These are phyloP conservation scores for Automeris io DNA, from an alignment of 2,888 invertebrate genomes.

Conservation along the genomic window DNA sequence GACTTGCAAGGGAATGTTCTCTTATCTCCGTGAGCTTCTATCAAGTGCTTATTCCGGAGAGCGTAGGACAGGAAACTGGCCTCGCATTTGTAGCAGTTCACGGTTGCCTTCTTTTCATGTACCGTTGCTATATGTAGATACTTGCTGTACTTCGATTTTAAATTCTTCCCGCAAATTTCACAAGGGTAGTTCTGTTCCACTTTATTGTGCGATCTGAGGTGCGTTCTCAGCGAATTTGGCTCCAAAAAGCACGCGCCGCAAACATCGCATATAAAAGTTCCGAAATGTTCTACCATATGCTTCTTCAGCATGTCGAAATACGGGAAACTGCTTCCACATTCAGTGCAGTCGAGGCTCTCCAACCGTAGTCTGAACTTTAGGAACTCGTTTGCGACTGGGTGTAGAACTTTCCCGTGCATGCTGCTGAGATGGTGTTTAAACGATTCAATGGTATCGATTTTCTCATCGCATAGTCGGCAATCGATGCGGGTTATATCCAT, in stretches of 20 bases:
- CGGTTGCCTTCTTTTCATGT: conserved; percentile 59
- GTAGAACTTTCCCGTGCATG: conserved; percentile 33
- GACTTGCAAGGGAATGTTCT: conserved; percentile 54
- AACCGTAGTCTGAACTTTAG: conserved; percentile 49
- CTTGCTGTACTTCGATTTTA: conserved; percentile 57
- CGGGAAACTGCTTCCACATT: conserved; percentile 48
- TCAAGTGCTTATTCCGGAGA: conserved; percentile 50
- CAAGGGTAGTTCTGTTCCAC: conserved; percentile 69
- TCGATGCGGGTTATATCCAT: conserved; percentile 62
- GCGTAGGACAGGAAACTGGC: conserved; percentile 55
- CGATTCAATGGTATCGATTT: conserved; percentile 44
- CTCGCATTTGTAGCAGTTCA: conserved; percentile 62
- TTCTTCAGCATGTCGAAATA: conserved; percentile 54
- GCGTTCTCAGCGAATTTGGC: conserved; percentile 57
- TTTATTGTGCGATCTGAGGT: conserved; percentile 57
- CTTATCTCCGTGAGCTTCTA: conserved; percentile 58
- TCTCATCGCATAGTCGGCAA: conserved; percentile 50
- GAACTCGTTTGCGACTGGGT: conserved; percentile 50
- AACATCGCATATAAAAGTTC: conserved; percentile 55
- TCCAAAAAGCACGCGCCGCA: conserved; percentile 68
- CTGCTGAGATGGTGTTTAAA: conserved; percentile 45
- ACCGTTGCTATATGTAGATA: conserved; percentile 55
- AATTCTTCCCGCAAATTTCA: conserved; percentile 60
- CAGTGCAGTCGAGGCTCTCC: conserved; percentile 50
- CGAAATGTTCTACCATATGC: conserved; percentile 60